Percentiles rank a stretch among this genome's conserved stretches.
These are phyloP conservation scores for Triops cancriformis DNA, from an alignment of 1,140 invertebrate species.

Conservation along the genomic window DNA sequence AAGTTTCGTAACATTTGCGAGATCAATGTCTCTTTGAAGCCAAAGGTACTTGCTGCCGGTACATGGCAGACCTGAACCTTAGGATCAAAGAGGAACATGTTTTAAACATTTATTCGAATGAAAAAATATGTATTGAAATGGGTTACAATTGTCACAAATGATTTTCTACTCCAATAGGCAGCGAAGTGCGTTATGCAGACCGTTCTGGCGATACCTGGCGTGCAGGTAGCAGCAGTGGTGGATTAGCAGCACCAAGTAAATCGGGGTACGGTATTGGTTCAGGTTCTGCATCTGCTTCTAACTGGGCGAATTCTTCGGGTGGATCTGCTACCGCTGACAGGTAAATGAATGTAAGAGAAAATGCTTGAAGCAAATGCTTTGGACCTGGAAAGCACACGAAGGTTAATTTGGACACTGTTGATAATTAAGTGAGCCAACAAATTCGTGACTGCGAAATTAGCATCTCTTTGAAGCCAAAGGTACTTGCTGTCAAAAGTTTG, in stretches of 20 bases:
- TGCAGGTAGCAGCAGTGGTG: slow-evolving; percentile 17
- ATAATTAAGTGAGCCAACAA: not conserved
- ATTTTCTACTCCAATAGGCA: not conserved
- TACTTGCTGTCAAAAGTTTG: not conserved
- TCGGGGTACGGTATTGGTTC: not conserved
- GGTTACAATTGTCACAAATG: too few relatives aligned
- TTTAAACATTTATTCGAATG: too few relatives aligned
- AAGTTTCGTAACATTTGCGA: not conserved
- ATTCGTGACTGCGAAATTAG: not conserved
- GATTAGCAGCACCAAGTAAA: not conserved
- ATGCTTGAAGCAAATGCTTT: not conserved
- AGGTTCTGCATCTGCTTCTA: not conserved
- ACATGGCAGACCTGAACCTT: not conserved
- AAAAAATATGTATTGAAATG: too few relatives aligned
- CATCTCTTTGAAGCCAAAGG: slow-evolving; percentile 3
- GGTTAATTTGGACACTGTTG: not conserved
- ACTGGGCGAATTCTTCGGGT: not conserved
- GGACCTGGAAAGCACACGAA: not conserved
- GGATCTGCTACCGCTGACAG: not conserved
- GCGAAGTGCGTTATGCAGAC: slow-evolving; percentile 28
- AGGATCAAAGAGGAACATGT: not conserved
- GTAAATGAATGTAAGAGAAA: not conserved
- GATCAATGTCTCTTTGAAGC: not conserved
- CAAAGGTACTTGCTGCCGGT: slow-evolving; percentile 2
- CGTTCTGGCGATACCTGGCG: slow-evolving; percentile 29